These are phyloP conservation scores for Andrena camellia DNA, from an alignment of 2,888 invertebrate species.

Conservation along the genomic window DNA sequence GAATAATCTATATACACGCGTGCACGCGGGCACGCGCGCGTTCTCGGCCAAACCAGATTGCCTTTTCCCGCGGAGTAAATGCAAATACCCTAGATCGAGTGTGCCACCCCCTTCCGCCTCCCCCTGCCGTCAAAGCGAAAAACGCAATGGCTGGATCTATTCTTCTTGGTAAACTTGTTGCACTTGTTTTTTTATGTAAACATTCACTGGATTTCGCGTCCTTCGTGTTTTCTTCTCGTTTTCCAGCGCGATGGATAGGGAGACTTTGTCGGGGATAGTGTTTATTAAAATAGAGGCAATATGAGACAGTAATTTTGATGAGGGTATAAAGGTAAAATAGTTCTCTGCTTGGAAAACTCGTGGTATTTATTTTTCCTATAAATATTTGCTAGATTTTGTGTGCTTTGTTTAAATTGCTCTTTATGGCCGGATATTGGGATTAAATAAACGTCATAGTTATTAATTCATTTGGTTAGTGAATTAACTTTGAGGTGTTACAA, in stretches of 20 bases:
- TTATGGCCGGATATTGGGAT: too few species aligned
- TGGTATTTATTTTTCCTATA: background rate
- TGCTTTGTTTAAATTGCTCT: background rate
- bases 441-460: too few species aligned
- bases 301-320: too few species aligned
- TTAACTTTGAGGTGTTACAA: too few species aligned
- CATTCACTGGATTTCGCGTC: background rate
- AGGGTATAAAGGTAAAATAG: too few species aligned
- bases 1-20: constrained; percentile 24
- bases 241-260: too few species aligned
- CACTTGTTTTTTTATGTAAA: background rate
- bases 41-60: constrained; percentile 36
- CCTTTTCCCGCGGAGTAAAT: constrained; percentile 21
- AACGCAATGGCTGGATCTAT: background rate
- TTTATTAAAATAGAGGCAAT: too few species aligned
- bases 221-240: background rate
- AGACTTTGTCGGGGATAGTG: too few species aligned
- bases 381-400: background rate
- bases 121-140: background rate
- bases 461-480: too few species aligned
- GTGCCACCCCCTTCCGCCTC: background rate
- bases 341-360: background rate
- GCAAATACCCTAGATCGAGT: constrained; percentile 25
- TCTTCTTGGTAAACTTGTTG: background rate
- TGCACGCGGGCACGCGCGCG: background rate